Conservation (phyloP, 2,888 invertebrate species). For the Agrypnus murinus region DNA sequence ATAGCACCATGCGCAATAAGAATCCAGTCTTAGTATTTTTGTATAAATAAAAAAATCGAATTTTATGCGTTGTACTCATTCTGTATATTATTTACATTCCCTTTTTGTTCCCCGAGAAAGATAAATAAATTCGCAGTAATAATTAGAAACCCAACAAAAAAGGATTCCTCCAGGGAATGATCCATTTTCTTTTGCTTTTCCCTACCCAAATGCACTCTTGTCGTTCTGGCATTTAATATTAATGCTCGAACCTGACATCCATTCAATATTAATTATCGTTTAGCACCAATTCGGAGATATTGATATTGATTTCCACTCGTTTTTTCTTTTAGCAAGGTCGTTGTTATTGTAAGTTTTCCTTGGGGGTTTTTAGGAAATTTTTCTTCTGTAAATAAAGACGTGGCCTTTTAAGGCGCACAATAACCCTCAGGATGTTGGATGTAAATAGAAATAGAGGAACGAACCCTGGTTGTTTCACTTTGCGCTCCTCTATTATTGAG, state of each 20-base stretch:
- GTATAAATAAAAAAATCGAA: no score
- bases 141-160: neutral
- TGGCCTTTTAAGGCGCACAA: neutral
- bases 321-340: conserved; percentile 5
- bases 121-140: neutral
- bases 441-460: conserved; percentile 8
- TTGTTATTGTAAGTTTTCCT: neutral
- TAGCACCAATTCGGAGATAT: conserved; percentile 15
- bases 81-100: no score
- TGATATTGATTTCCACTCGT: conserved; percentile 30
- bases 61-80: no score
- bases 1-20: no score
- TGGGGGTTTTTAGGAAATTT: neutral
- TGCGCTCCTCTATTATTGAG: conserved; percentile 32
- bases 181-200: conserved; percentile 16
- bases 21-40: no score
- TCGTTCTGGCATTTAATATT: conserved; percentile 34
- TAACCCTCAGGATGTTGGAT: neutral
- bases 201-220: conserved; percentile 18
- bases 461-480: conserved; percentile 18
- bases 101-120: neutral
- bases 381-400: conserved; percentile 9
- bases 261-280: conserved; percentile 43
- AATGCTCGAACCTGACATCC: conserved; percentile 36
- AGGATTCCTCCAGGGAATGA: neutral